A percentile compares a stretch with the other conserved stretches of the same genome.
Evolutionary conservation across 2,113 vertebrate species (phyloP).

Genomic region (Bujurquina vittata): DNA sequence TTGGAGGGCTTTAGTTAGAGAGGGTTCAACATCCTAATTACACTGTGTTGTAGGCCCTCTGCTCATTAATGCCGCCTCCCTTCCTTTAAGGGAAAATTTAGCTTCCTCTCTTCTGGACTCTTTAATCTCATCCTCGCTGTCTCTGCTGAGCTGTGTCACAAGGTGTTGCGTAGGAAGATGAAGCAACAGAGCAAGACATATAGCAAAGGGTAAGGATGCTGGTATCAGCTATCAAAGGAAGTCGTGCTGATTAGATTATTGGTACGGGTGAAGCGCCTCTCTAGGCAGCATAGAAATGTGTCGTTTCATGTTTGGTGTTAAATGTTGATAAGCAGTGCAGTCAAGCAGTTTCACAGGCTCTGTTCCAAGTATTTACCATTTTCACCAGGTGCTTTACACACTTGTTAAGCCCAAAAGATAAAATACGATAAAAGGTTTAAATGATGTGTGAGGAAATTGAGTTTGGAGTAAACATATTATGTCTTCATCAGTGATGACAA

Average conservation of each 20-base stretch:
- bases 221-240: conserved; percentile 64
- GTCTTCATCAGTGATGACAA: neutral
- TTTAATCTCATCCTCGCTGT: conserved; percentile 35
- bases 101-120: conserved; percentile 33
- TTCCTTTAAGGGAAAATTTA: conserved; percentile 34
- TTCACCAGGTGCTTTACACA: neutral
- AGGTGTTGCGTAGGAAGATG: conserved; percentile 46
- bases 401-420: neutral
- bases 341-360: neutral
- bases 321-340: neutral
- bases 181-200: conserved; percentile 23
- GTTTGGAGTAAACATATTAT: neutral
- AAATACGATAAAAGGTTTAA: neutral
- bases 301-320: conserved; percentile 21
- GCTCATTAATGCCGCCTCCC: conserved; percentile 39
- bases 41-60: conserved; percentile 23
- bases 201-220: conserved; percentile 49
- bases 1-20: conserved; percentile 6
- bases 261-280: conserved; percentile 21
- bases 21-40: conserved; percentile 48
- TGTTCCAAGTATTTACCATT: neutral
- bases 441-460: neutral
- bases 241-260: conserved; percentile 65
- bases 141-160: conserved; percentile 11
- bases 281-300: neutral